Evolutionary conservation across 2,113 vertebrate genomes (phyloP).

Genomic region (Nicator chloris): DNA sequence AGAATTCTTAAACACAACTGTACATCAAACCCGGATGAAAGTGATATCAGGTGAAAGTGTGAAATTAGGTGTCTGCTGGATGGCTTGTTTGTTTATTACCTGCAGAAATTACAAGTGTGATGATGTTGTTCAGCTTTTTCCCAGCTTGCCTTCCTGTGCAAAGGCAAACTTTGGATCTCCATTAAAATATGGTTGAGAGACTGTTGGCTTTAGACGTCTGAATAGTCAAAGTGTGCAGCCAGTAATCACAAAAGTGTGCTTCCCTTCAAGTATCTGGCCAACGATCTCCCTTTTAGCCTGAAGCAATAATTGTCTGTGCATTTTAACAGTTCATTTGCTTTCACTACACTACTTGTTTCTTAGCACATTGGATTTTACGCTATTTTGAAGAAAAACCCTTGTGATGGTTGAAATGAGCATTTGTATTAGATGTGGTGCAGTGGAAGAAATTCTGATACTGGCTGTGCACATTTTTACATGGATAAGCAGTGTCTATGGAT

Average conservation of each 20-base stretch:
- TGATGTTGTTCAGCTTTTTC: neutral
- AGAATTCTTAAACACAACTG: neutral
- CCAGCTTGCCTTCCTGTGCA: neutral
- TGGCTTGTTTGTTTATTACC: neutral
- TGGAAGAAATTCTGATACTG: neutral
- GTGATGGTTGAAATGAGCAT: neutral
- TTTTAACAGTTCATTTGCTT: slow-evolving; percentile 52
- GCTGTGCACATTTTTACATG: neutral
- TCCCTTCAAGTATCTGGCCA: neutral
- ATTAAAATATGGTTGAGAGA: neutral
- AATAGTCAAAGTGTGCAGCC: neutral
- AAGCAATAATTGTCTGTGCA: slow-evolving; percentile 17
- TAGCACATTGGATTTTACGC: neutral
- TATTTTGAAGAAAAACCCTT: slow-evolving; percentile 13
- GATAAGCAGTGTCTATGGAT: neutral
- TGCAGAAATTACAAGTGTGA: neutral
- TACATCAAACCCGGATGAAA: neutral
- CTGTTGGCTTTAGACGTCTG: neutral
- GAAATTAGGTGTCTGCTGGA: neutral
- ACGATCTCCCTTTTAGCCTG: slow-evolving; percentile 13
- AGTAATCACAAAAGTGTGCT: neutral
- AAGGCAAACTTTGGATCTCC: neutral
- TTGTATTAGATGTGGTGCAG: neutral
- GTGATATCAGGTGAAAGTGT: neutral
- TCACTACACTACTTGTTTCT: neutral